These are phyloP conservation scores for Drosophila jambulina DNA, from an alignment of 1,140 invertebrate genomes.

Conservation along the genomic window DNA sequence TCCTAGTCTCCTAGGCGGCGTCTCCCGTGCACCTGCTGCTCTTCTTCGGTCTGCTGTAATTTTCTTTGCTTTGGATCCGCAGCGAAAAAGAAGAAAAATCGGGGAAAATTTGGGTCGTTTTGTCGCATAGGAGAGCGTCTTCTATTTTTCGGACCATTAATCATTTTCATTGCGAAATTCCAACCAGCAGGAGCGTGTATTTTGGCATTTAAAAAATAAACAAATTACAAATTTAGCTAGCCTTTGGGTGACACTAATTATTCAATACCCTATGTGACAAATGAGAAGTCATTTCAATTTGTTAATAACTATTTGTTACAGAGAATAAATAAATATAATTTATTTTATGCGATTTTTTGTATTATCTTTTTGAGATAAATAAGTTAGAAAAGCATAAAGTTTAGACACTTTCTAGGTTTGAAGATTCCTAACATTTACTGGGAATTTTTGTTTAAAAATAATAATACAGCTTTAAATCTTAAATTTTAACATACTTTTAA, in stretches of 20 bases:
- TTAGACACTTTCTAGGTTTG: no score
- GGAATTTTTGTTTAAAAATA: no score
- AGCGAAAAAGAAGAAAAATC: slow-evolving; percentile 16
- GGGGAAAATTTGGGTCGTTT: slow-evolving; percentile 64
- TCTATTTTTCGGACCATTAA: slow-evolving; percentile 54
- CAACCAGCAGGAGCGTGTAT: slow-evolving; percentile 7
- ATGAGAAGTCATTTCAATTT: background rate
- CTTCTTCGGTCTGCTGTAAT: slow-evolving; percentile 5
- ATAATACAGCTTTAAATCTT: background rate
- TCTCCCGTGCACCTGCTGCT: slow-evolving; percentile 68
- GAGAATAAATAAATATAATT: background rate
- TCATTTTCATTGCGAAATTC: slow-evolving; percentile 71
- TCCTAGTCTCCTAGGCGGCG: slow-evolving; percentile 8
- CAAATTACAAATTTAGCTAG: background rate
- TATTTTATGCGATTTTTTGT: background rate
- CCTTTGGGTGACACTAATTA: background rate
- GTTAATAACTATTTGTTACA: background rate
- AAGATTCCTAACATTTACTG: no score
- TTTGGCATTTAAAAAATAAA: slow-evolving; percentile 25
- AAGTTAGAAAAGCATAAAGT: background rate
- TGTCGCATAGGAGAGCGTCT: slow-evolving; percentile 33
- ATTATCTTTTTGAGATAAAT: background rate
- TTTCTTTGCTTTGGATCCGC: slow-evolving; percentile 16
- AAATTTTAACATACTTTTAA: no score
- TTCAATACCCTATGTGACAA: background rate